Evolutionary conservation across 2,797 vertebrate species (phyloP).

Genomic region (Tarsius wallacei): DNA sequence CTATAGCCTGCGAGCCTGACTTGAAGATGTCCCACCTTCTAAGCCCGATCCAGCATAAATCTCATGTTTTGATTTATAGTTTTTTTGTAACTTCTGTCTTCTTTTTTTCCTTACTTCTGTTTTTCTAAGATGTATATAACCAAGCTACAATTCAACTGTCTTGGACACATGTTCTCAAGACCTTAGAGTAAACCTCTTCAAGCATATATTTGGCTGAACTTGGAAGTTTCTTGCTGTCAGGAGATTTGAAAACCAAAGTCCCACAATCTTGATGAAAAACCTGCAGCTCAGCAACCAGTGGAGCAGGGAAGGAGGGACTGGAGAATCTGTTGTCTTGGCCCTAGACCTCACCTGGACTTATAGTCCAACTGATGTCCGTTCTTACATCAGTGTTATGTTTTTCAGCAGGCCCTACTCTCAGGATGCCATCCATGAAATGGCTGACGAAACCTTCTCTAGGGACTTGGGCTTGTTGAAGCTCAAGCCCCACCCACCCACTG

Average conservation of each 20-base stretch:
- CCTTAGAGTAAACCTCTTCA: too few species aligned
- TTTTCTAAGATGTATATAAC: too few species aligned
- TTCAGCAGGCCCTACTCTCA: not conserved
- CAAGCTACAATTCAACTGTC: too few species aligned
- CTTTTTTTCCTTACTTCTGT: too few species aligned
- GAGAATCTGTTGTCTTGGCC: not conserved
- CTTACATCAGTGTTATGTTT: not conserved
- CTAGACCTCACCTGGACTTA: not conserved
- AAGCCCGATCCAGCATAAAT: too few species aligned
- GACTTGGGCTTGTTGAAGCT: not conserved
- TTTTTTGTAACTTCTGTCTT: too few species aligned
- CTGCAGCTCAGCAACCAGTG: not conserved
- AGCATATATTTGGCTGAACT: too few species aligned
- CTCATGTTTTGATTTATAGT: too few species aligned
- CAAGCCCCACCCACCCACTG: not conserved
- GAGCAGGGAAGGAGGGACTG: not conserved
- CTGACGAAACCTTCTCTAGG: not conserved
- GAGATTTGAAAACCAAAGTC: not conserved
- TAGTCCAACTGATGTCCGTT: not conserved
- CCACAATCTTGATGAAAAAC: not conserved
- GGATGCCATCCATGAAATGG: not conserved
- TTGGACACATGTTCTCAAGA: too few species aligned
- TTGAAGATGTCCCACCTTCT: too few species aligned
- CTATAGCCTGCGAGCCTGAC: too few species aligned
- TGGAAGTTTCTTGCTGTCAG: too few species aligned